Evolutionary conservation across 2,888 invertebrate species (phyloP).

Genomic region (Torymus texanus): DNA sequence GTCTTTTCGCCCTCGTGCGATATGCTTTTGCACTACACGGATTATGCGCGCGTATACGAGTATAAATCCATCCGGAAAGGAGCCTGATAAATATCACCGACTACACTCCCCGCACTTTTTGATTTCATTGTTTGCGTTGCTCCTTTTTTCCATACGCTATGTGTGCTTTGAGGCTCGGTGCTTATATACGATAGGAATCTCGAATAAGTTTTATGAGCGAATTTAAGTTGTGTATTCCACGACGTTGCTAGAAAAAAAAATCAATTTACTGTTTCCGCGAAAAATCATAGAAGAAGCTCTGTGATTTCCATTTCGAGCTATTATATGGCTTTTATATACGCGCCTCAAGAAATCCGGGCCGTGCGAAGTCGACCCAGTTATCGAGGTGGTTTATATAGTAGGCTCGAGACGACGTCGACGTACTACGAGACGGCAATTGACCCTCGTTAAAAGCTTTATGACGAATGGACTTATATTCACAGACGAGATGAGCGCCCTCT

Average conservation of each 20-base stretch:
- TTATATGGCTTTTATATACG: too few species aligned
- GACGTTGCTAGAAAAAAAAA: not conserved
- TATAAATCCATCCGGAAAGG: constrained; percentile 30
- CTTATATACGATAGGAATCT: too few species aligned
- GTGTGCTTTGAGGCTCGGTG: too few species aligned
- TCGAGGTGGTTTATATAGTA: constrained; percentile 4
- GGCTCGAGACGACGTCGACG: not conserved
- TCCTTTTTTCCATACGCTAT: not conserved
- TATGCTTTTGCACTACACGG: too few species aligned
- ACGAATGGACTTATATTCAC: constrained; percentile 27
- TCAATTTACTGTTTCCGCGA: too few species aligned
- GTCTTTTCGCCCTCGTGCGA: too few species aligned
- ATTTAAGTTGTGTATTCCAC: too few species aligned
- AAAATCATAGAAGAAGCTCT: not conserved
- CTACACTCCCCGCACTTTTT: not conserved
- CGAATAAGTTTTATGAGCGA: too few species aligned
- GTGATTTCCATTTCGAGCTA: not conserved
- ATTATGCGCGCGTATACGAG: too few species aligned
- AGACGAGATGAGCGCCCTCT: not conserved
- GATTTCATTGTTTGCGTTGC: not conserved
- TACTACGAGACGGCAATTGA: constrained; percentile 43
- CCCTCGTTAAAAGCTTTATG: constrained; percentile 48
- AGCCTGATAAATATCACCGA: constrained; percentile 26
- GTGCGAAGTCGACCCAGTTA: constrained; percentile 47
- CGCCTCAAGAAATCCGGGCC: constrained; percentile 37